Evolutionary conservation across 1,140 invertebrate species (phyloP).

Genomic region (Heliothis virescens): DNA sequence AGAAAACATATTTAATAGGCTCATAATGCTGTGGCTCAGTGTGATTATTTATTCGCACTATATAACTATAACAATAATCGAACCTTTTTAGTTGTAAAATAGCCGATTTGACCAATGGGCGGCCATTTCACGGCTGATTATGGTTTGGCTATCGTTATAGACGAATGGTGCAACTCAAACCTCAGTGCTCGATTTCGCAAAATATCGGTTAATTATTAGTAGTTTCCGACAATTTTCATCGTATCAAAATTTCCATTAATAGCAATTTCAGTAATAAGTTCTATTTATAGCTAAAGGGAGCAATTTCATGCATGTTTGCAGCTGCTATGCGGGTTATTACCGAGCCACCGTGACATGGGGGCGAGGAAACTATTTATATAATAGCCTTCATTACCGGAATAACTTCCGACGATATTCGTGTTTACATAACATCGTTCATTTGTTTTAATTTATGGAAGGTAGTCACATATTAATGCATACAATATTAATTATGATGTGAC

Average conservation of each 20-base stretch:
- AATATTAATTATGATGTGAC: too few relatives aligned
- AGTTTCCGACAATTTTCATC: too few relatives aligned
- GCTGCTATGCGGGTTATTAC: slow-evolving; percentile 10
- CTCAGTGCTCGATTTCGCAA: not conserved
- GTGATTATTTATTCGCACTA: too few relatives aligned
- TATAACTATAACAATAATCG: too few relatives aligned
- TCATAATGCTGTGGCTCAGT: too few relatives aligned
- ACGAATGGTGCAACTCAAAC: not conserved
- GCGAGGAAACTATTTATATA: slow-evolving; percentile 13
- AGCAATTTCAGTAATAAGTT: slow-evolving; percentile 2
- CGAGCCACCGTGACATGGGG: slow-evolving; percentile 10
- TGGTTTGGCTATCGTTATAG: too few relatives aligned
- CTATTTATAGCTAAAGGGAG: slow-evolving; percentile 17
- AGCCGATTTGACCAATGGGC: too few relatives aligned
- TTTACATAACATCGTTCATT: slow-evolving; percentile 2
- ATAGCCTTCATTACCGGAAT: slow-evolving; percentile 28
- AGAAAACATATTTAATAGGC: too few relatives aligned
- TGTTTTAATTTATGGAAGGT: not conserved
- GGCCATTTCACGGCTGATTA: too few relatives aligned
- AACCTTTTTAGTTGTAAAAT: too few relatives aligned
- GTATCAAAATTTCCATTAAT: slow-evolving; percentile 21
- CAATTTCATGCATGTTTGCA: slow-evolving; percentile 29
- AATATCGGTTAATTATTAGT: too few relatives aligned
- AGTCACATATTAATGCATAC: too few relatives aligned
- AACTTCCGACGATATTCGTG: slow-evolving; percentile 32